Evolutionary conservation across 2,797 vertebrate genomes (phyloP).

Genomic region (Meda fulgida): DNA sequence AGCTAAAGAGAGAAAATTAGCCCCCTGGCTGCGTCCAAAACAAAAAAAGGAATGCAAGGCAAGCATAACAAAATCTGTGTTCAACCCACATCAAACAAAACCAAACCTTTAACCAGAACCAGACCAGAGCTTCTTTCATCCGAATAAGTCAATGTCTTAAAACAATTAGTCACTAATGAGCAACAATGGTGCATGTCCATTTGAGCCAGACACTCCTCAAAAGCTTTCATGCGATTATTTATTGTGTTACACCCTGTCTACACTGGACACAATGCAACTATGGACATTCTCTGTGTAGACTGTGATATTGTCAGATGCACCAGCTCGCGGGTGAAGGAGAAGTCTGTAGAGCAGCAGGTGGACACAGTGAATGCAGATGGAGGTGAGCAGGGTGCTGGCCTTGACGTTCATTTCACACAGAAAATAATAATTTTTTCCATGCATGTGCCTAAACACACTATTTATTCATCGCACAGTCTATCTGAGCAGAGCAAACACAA

Average conservation of each 20-base stretch:
- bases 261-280: background rate
- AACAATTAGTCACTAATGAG: constrained; percentile 17
- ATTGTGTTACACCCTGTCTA: constrained; percentile 26
- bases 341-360: background rate
- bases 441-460: background rate
- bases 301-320: background rate
- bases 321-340: background rate
- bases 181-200: constrained; percentile 20
- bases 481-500: background rate
- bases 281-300: background rate
- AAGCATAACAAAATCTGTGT: background rate
- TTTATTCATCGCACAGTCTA: background rate
- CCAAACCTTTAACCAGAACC: constrained; percentile 3
- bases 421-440: background rate
- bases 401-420: background rate
- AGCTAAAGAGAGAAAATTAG: constrained; percentile 19
- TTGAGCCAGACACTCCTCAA: constrained; percentile 10
- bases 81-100: constrained; percentile 29
- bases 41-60: background rate
- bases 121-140: background rate
- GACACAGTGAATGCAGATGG: constrained; percentile 1
- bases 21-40: background rate
- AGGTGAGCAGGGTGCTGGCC: background rate
- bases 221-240: constrained; percentile 24
- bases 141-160: constrained; percentile 13